Conservation (phyloP, 2,888 invertebrate species). For the Gymnocheta viridis region DNA sequence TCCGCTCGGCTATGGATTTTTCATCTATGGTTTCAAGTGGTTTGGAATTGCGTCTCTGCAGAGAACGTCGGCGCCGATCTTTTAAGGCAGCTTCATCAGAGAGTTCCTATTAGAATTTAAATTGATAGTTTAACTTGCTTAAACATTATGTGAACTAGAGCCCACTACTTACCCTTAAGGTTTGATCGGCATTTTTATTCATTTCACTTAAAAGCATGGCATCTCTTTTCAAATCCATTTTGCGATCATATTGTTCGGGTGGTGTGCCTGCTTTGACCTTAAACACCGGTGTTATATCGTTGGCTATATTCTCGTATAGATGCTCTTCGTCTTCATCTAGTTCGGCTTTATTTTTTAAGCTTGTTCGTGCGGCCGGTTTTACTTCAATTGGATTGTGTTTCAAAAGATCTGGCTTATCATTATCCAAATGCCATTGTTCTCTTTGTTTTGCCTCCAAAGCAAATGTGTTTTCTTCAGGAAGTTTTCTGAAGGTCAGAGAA, state of each 20-base stretch:
- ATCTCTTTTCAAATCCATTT: constrained; percentile 80
- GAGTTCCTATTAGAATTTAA: constrained; percentile 81
- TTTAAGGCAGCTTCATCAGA: constrained; percentile 83
- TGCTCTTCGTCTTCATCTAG: constrained; percentile 74
- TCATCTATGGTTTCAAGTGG: constrained; percentile 82
- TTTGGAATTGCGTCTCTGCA: constrained; percentile 77
- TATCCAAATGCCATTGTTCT: constrained; percentile 78
- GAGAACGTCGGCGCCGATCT: constrained; percentile 79
- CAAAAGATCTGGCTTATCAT: constrained; percentile 80
- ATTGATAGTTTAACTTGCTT: not conserved
- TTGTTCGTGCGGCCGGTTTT: constrained; percentile 50
- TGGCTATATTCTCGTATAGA: constrained; percentile 80
- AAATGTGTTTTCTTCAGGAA: constrained; percentile 35
- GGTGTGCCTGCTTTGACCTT: constrained; percentile 72
- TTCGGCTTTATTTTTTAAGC: constrained; percentile 49
- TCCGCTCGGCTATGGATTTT: constrained; percentile 74
- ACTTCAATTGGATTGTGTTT: constrained; percentile 78
- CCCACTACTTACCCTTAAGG: constrained; percentile 80
- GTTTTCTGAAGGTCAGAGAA: constrained; percentile 72
- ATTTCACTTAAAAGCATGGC: constrained; percentile 84
- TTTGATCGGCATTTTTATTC: constrained; percentile 85
- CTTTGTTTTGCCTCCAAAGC: not conserved
- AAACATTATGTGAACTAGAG: too few species aligned
- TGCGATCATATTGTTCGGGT: constrained; percentile 76
- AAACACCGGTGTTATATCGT: constrained; percentile 76